Conservation (phyloP, 2,113 vertebrate genomes). For the Ovis aries region DNA sequence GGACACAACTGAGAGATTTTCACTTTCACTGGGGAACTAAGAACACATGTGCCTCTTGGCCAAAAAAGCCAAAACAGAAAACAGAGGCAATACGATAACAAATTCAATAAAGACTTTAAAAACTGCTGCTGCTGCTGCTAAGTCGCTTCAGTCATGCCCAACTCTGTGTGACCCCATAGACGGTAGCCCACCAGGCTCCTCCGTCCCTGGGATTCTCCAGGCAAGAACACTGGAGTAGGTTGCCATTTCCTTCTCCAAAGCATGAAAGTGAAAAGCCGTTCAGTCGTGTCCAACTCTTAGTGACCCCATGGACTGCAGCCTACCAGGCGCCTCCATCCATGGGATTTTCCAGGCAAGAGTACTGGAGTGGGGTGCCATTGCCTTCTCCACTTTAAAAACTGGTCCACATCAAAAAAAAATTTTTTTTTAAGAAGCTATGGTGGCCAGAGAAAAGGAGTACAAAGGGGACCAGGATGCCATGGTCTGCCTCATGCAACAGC, state of each 20-base stretch:
- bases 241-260: no score
- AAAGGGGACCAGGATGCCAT: neutral
- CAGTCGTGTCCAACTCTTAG: no score
- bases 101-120: neutral
- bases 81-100: neutral
- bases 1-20: neutral
- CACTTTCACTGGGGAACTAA: neutral
- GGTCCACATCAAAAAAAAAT: neutral
- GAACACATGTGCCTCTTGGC: neutral
- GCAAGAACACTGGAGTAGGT: no score
- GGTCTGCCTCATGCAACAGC: neutral
- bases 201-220: no score
- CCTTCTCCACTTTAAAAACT: neutral
- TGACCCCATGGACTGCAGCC: no score
- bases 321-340: no score
- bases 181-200: no score
- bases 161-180: no score
- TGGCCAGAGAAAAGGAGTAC: neutral
- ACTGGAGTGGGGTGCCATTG: no score
- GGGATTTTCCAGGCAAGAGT: no score
- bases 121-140: neutral
- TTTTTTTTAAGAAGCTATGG: neutral
- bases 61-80: neutral
- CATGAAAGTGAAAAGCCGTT: no score
- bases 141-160: no score